Evolutionary conservation across 37 sponge, comb jelly and placozoan genomes (phyloP), one percentile per base, ranked within the genome.

Genomic region (Halisarca cf. caerulea): DNA sequence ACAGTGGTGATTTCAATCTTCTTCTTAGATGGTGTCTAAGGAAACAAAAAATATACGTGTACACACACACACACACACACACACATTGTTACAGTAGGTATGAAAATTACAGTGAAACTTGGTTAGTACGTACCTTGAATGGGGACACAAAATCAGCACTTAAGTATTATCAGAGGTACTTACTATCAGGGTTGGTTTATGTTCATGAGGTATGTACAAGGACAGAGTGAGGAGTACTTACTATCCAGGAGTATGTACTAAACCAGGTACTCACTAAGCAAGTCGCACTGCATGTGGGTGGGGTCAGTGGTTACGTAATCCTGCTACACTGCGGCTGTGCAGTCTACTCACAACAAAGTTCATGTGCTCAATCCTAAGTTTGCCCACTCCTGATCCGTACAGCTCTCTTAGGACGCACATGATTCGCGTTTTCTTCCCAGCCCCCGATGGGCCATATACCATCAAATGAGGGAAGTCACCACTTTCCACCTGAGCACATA

Each of bases 341-440:
- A 14, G 51, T 3, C 20, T 7, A 60, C 91, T 78, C 59, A 95
- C 96, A 27, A 89, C 91, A 57, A 95, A 94, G 30, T 81, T 81
- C 90, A 97, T 95, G 58, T 97, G 97, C 78, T 99, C 99, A 51
- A 99, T 88, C 53, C 94, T 84, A 33, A 99, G 85, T 58, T 93
- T 96, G 81, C 96, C 99, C 23, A 89, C 97, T 28, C 99, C 97
- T 37, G 86, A 83, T n/a, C 99, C 99, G 79, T 97, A 99, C 25
- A 99, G 69, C 85, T 99, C 99, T 37, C 97, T 83, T 53, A 99
- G 82, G 28, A 97, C 28, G 59, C 97, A 96, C 92, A 96, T 95
- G 70, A 99, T 99, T 4, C 99, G 82, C 0, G 99, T 99, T 86
- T 99, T 99, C 95, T 99, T 99, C 27, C 99, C 99, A 0, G 99